phyloP scores from a whole-genome alignment of 2,888 invertebrate species.

The Chrysina gloriosa region DNA sequence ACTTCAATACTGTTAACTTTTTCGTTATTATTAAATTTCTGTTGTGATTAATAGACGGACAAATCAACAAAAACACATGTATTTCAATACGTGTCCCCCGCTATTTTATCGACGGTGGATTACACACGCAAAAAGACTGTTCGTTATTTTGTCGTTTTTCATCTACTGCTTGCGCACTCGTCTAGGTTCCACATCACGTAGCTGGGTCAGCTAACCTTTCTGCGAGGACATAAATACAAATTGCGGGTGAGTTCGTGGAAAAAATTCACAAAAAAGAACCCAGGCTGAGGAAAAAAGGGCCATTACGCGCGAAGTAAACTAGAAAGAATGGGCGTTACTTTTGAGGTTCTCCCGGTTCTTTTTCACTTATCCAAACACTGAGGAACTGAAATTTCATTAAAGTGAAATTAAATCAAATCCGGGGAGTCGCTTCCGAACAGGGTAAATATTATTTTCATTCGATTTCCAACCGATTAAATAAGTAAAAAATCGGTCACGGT shows the following conservation, averaged over 20 bases:
- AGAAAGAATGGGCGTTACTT: conserved; percentile 3
- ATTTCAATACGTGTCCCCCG: too few relatives aligned
- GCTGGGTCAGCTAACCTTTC: conserved; percentile 16
- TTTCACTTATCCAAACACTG: neutral
- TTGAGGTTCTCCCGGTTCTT: neutral
- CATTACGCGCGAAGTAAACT: neutral
- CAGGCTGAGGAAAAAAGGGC: neutral
- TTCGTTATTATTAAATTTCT: too few relatives aligned
- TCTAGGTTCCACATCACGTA: conserved; percentile 14
- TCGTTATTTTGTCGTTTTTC: conserved; percentile 20
- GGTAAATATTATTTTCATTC: neutral
- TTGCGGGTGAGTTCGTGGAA: conserved; percentile 16
- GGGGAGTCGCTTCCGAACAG: neutral
- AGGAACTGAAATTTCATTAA: neutral
- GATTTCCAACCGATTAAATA: too few relatives aligned
- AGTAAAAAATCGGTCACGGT: too few relatives aligned
- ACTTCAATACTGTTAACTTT: too few relatives aligned
- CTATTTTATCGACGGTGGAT: conserved; percentile 4
- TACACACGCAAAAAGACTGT: conserved; percentile 8
- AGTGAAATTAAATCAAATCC: neutral
- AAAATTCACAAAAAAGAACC: conserved; percentile 10
- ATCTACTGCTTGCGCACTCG: neutral
- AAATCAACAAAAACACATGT: too few relatives aligned
- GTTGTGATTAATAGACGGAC: too few relatives aligned
- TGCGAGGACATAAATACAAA: conserved; percentile 32